These are phyloP conservation scores for Desmodus rotundus DNA, from an alignment of 2,113 vertebrate species.

Conservation along the genomic window DNA sequence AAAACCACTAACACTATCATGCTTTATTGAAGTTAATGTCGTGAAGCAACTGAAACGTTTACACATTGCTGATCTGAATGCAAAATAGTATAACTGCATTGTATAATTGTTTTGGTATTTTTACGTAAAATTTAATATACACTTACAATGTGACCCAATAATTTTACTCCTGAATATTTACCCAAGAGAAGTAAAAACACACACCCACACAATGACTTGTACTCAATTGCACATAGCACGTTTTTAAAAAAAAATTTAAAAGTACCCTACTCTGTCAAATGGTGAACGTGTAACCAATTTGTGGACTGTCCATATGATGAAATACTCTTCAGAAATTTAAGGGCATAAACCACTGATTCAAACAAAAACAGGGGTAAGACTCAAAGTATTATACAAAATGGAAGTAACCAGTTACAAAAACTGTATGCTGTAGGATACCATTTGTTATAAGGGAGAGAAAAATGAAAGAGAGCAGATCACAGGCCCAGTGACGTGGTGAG, in stretches of 20 bases:
- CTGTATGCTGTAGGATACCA: background rate
- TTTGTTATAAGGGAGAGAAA: background rate
- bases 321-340: background rate
- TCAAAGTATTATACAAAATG: background rate
- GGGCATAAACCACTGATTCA: background rate
- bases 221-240: background rate
- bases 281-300: background rate
- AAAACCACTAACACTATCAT: background rate
- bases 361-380: background rate
- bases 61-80: background rate
- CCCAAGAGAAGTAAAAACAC: background rate
- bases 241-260: background rate
- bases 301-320: background rate
- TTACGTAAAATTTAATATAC: background rate
- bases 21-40: background rate
- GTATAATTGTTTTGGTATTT: background rate
- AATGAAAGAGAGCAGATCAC: background rate
- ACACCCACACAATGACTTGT: background rate
- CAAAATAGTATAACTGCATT: background rate
- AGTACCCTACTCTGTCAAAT: background rate
- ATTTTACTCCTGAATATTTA: background rate
- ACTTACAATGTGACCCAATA: background rate
- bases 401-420: background rate
- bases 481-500: background rate
- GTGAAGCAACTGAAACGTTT: background rate